phyloP scores from a whole-genome alignment of 2,888 invertebrate genomes.

The Lepidocyrtoides sp. region DNA sequence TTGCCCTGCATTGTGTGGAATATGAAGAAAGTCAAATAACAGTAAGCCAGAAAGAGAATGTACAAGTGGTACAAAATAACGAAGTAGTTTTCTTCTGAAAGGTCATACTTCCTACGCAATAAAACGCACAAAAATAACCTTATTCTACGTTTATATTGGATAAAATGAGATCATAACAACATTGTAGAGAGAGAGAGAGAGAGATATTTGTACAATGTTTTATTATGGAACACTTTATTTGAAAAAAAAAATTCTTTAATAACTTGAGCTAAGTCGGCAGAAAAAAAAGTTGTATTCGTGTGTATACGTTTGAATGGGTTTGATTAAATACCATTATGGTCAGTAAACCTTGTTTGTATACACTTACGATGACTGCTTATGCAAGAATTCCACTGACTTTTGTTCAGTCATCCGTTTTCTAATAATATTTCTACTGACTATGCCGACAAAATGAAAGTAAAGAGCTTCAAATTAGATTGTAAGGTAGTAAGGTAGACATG shows the following conservation, averaged over 20 bases:
- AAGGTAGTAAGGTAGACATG: too few relatives aligned
- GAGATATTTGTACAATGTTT: not conserved
- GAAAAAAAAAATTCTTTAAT: conserved; percentile 24
- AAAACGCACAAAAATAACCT: conserved; percentile 49
- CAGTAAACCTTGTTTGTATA: conserved; percentile 8
- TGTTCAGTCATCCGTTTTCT: not conserved
- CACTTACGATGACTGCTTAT: too few relatives aligned
- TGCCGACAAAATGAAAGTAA: not conserved
- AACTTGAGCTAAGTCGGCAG: not conserved
- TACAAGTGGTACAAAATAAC: not conserved
- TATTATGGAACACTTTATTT: not conserved
- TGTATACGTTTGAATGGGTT: not conserved
- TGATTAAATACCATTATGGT: conserved; percentile 23
- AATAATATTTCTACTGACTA: not conserved
- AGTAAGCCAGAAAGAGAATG: not conserved
- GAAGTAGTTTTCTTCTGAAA: conserved; percentile 52
- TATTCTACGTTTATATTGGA: not conserved
- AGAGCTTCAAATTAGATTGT: conserved; percentile 1
- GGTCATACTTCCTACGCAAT: conserved; percentile 61
- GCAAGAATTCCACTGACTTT: not conserved
- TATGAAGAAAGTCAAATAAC: not conserved
- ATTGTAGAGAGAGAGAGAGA: too few relatives aligned
- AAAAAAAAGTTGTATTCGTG: too few relatives aligned
- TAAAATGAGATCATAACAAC: conserved; percentile 2
- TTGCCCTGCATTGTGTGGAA: conserved; percentile 43